Conservation (phyloP, 2,888 invertebrate genomes). For the Sinodicranocentrus sp. region DNA sequence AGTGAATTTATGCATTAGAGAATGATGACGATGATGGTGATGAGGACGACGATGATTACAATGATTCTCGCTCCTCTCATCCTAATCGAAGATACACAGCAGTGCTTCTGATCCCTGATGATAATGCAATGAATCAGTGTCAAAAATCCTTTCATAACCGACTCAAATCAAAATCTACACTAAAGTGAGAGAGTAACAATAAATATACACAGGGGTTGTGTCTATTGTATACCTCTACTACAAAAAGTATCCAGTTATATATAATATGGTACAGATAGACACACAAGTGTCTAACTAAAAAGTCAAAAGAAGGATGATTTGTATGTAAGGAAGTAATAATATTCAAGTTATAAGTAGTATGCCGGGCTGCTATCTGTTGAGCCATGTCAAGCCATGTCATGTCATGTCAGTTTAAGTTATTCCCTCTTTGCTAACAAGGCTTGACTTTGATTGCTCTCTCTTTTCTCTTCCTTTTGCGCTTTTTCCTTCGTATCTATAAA, state of each 20-base stretch:
- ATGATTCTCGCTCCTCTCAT: conserved; percentile 28
- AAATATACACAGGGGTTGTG: conserved; percentile 24
- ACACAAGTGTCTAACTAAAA: background rate
- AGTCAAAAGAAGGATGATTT: conserved; percentile 37
- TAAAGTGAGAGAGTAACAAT: conserved; percentile 1
- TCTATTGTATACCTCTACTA: too few species aligned
- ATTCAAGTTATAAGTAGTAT: conserved; percentile 64
- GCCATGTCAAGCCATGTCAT: conserved; percentile 68
- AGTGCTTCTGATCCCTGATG: conserved; percentile 65
- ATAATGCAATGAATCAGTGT: conserved; percentile 69
- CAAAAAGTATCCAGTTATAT: too few species aligned
- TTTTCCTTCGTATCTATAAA: conserved; percentile 22
- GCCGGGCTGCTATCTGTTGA: conserved; percentile 67
- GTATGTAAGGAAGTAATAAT: conserved; percentile 62
- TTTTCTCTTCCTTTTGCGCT: conserved; percentile 41
- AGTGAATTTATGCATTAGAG: conserved; percentile 40
- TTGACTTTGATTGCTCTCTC: conserved; percentile 69
- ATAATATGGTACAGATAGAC: background rate
- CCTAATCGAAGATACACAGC: conserved; percentile 63
- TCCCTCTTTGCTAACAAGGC: conserved; percentile 69
- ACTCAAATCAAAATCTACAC: conserved; percentile 62
- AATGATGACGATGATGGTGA: conserved; percentile 25
- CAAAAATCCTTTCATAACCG: conserved; percentile 66
- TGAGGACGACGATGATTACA: conserved; percentile 34
- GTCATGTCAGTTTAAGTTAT: conserved; percentile 69